These are phyloP conservation scores for Oryzias curvinotus DNA, from an alignment of 2,113 vertebrate species.

Conservation along the genomic window DNA sequence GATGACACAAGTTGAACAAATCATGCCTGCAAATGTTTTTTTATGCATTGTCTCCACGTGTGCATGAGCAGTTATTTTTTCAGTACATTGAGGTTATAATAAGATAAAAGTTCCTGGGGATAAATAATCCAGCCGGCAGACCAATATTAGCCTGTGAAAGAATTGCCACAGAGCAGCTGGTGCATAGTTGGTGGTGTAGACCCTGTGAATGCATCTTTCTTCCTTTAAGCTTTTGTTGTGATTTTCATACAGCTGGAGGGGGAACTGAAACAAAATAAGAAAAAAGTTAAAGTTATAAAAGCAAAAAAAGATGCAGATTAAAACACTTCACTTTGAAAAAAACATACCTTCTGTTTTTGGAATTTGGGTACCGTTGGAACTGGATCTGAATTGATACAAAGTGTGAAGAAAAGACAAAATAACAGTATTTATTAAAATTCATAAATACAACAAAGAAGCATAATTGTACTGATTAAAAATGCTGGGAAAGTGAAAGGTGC, in stretches of 20 bases:
- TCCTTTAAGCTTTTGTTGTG: not conserved
- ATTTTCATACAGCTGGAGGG: slow-evolving; percentile 73
- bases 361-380: slow-evolving; percentile 65
- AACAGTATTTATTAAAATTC: not conserved
- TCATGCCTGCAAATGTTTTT: slow-evolving; percentile 44
- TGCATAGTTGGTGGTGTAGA: slow-evolving; percentile 2
- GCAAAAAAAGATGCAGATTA: not conserved
- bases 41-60: slow-evolving; percentile 2
- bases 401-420: not conserved
- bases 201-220: slow-evolving; percentile 12
- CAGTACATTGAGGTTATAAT: not conserved
- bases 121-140: slow-evolving; percentile 12
- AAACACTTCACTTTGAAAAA: not conserved
- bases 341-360: slow-evolving; percentile 76
- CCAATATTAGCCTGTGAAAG: slow-evolving; percentile 11
- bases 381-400: slow-evolving; percentile 45
- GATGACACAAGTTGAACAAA: not conserved
- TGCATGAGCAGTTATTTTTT: slow-evolving; percentile 9
- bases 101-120: slow-evolving; percentile 26
- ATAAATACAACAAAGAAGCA: not conserved
- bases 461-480: not conserved
- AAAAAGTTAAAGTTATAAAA: not conserved
- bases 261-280: slow-evolving; percentile 64
- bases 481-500: not conserved
- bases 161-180: slow-evolving; percentile 16